These are phyloP conservation scores for Upupa epops DNA, from an alignment of 2,113 vertebrate species.

Conservation along the genomic window DNA sequence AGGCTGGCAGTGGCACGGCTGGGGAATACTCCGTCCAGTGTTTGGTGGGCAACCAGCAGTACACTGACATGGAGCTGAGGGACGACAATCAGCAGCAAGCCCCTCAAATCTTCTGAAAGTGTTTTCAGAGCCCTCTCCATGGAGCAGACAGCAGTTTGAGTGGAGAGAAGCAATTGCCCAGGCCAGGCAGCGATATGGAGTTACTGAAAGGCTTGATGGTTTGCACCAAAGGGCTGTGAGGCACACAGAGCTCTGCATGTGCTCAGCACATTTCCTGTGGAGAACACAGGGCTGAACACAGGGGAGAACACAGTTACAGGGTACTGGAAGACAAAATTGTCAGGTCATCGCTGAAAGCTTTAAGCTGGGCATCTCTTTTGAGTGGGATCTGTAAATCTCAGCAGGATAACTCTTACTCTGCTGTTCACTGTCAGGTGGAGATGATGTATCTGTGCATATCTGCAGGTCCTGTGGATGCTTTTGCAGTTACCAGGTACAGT, in stretches of 20 bases:
- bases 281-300: too few relatives aligned
- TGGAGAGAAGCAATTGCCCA: neutral
- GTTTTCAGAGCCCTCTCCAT: neutral
- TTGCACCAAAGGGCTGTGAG: neutral
- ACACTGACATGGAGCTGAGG: neutral
- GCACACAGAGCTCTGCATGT: fast-evolving
- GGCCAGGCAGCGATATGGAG: neutral
- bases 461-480: neutral
- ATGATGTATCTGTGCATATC: neutral
- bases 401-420: neutral
- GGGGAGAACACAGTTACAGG: neutral
- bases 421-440: neutral
- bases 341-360: neutral
- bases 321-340: neutral
- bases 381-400: neutral
- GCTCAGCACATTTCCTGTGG: neutral
- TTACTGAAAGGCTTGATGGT: neutral
- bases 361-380: neutral
- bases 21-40: neutral
- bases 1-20: neutral
- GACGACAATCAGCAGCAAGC: neutral
- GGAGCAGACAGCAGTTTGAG: neutral
- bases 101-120: neutral
- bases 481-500: neutral
- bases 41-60: neutral